Conservation (phyloP, 2,797 vertebrate species). For the Hybognathus amarus region DNA sequence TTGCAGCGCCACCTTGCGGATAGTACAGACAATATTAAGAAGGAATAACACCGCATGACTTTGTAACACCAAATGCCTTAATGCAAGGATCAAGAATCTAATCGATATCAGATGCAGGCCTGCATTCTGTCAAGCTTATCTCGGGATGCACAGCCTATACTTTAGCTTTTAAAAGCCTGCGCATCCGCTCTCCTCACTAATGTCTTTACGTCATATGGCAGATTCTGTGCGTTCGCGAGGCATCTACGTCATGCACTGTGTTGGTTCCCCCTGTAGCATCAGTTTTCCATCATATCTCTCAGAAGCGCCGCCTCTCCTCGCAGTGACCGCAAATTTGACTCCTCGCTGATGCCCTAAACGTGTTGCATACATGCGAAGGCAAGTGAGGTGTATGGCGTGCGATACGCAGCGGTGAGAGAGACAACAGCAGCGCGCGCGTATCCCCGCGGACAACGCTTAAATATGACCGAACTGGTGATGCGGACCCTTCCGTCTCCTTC, state of each 20-base stretch:
- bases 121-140: neutral
- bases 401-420: conserved; percentile 5
- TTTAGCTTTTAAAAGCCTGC: conserved; percentile 14
- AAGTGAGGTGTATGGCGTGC: conserved; percentile 35
- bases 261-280: conserved; percentile 12
- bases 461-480: conserved; percentile 78
- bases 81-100: neutral
- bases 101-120: neutral
- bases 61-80: neutral
- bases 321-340: conserved; percentile 21
- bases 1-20: conserved; percentile 2
- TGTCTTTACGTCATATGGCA: conserved; percentile 33
- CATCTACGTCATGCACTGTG: conserved; percentile 38
- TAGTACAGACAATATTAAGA: neutral
- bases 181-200: conserved; percentile 12
- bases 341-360: conserved; percentile 7
- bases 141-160: neutral
- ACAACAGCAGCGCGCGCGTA: conserved; percentile 55
- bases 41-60: neutral
- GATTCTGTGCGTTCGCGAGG: conserved; percentile 24
- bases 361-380: conserved; percentile 17
- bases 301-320: conserved; percentile 35
- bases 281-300: conserved; percentile 28
- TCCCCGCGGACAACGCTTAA: conserved; percentile 17
- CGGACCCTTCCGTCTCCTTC: conserved; percentile 74